Percentiles rank a stretch among this genome's conserved stretches.
These are phyloP conservation scores for Parus major DNA, from an alignment of 2,113 vertebrate species.

Conservation along the genomic window DNA sequence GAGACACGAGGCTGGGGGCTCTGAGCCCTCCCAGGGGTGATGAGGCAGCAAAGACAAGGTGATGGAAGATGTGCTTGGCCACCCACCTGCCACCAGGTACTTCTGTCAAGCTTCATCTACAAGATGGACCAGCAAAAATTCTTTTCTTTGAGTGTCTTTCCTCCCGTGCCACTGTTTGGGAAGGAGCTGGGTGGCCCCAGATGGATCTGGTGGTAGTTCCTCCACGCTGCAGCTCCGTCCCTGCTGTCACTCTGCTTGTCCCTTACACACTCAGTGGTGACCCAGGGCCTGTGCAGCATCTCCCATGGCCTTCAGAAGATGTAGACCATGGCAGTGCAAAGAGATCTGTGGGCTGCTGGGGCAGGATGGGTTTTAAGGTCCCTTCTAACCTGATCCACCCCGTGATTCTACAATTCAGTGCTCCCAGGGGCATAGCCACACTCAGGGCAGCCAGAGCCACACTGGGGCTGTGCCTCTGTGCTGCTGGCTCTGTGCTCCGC, in stretches of 20 bases:
- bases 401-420: accelerated
- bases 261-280: not conserved
- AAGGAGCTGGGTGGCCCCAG: not conserved
- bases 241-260: not conserved
- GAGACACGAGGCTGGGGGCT: accelerated
- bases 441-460: not conserved
- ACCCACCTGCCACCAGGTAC: not conserved
- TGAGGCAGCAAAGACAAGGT: not conserved
- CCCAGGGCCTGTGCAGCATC: accelerated
- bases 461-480: not conserved
- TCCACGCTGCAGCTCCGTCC: not conserved
- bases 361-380: not conserved
- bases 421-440: accelerated
- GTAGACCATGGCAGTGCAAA: not conserved
- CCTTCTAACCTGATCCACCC: not conserved
- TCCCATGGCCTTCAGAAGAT: not conserved
- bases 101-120: not conserved
- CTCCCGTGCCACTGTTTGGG: not conserved
- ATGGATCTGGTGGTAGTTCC: accelerated
- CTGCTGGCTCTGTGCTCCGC: not conserved
- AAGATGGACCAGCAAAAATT: not conserved
- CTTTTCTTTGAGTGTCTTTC: not conserved
- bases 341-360: not conserved
- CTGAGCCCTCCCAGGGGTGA: not conserved
- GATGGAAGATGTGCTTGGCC: not conserved